Base-by-base conservation (phyloP, 2,888 invertebrate genomes). In the Diaphora mendica region DNA sequence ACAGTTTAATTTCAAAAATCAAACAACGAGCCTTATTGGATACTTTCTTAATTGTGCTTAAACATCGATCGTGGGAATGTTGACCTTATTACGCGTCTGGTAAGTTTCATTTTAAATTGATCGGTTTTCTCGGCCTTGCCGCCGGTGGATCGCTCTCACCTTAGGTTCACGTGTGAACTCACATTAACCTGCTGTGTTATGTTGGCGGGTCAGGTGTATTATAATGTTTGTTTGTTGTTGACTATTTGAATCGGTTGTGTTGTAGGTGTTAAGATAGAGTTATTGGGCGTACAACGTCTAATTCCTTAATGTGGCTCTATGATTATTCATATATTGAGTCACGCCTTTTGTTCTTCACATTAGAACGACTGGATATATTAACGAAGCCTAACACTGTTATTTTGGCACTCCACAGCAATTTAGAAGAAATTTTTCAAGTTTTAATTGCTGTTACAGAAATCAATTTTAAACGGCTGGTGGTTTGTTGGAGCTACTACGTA, bases 41-140 rank as follows among this genome's bases (percentile, higher is more conserved):
- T 94, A 95, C 95, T 95, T 95, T 95, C 95, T 95, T 95, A 95
- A 95, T 95, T 94, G 95, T 94, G 88, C 90, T 88, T 87, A 89
- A 88, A 82, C 81, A 80, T 83, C 82, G 83, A 87, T 88, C 91
- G 90, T 90, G 90, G 90, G 89, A 94, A 92, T 92, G 86, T 90
- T 91, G 90, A 93, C 94, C 92, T 92, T 95, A 93, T 91, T 89
- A 89, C 86, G 83, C 86, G 86, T 79, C 67, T 48, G 74, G 83
- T 92, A 92, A 87, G 90, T 89, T 89, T 87, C 85, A 85, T 91
- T 94, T 93, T 87, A 86, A 86, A 88, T 91, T 88, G 91, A 89
- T 88, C 84, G 83, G 85, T 83, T 87, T 88, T 89, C 88, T 90
- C 94, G 95, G 94, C 95, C 95, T 95, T 95, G 95, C 95, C 95